Evolutionary conservation across 2,797 vertebrate genomes (phyloP).

Genomic region (Pseudochirops cupreus): DNA sequence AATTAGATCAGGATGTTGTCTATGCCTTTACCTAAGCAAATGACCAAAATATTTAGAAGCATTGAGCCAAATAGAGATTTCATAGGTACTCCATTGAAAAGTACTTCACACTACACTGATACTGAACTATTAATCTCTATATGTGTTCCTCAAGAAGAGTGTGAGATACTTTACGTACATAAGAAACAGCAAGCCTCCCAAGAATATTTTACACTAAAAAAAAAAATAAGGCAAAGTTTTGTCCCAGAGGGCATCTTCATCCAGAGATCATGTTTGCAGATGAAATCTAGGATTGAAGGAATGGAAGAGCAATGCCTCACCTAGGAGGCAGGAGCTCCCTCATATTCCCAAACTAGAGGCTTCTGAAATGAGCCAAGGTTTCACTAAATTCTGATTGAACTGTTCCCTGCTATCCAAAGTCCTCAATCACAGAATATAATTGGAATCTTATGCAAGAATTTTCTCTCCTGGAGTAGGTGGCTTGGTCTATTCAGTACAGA

Average conservation of each 20-base stretch:
- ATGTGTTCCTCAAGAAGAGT: neutral
- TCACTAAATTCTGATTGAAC: neutral
- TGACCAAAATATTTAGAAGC: neutral
- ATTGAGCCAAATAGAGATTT: neutral
- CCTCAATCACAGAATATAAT: neutral
- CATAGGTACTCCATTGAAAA: neutral
- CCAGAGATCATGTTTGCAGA: neutral
- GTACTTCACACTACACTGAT: neutral
- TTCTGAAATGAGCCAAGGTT: neutral
- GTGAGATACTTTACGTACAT: neutral
- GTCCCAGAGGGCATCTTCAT: neutral
- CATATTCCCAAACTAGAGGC: neutral
- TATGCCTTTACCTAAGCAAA: neutral
- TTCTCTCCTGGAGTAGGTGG: neutral
- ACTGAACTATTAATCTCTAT: neutral
- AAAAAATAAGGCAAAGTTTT: neutral
- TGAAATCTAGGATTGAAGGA: neutral
- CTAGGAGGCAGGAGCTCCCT: neutral
- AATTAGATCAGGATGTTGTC: neutral
- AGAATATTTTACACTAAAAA: neutral
- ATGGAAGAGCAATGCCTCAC: neutral
- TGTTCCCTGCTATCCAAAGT: neutral
- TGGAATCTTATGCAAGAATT: slow-evolving; percentile 28
- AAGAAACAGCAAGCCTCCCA: neutral
- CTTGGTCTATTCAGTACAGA: neutral